A percentile compares a stretch with the other conserved stretches of the same genome.
Conservation (phyloP, 2,113 vertebrate species). For the Aix galericulata region DNA sequence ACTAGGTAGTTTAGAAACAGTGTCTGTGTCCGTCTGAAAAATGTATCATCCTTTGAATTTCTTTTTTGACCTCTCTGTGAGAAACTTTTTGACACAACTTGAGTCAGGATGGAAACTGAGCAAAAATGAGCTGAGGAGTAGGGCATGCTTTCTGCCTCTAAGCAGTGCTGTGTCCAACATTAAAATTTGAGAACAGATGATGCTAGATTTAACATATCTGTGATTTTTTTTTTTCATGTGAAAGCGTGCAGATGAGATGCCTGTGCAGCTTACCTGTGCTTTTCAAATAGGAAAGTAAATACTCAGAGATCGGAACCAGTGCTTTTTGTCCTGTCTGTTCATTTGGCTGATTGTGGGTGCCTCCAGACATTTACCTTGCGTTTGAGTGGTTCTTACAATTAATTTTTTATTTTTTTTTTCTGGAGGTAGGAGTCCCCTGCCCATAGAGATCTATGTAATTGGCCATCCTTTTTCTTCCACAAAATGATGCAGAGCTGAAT, state of each 20-base stretch:
- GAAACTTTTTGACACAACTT: neutral
- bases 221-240: neutral
- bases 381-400: neutral
- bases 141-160: neutral
- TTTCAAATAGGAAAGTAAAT: neutral
- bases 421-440: neutral
- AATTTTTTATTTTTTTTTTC: no score
- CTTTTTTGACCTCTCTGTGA: neutral
- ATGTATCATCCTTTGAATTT: neutral
- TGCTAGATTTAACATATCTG: neutral
- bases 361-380: neutral
- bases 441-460: neutral
- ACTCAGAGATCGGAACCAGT: neutral
- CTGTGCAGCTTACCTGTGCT: neutral
- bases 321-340: neutral
- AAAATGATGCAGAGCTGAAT: neutral
- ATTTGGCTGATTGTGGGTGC: neutral
- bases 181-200: neutral
- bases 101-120: neutral
- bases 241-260: fast-evolving
- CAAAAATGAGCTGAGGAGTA: neutral
- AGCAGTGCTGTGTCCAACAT: neutral
- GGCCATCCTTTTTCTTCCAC: neutral
- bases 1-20: neutral
- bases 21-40: neutral